phyloP scores from a whole-genome alignment of 2,113 vertebrate genomes.

The Tachycineta bicolor region DNA sequence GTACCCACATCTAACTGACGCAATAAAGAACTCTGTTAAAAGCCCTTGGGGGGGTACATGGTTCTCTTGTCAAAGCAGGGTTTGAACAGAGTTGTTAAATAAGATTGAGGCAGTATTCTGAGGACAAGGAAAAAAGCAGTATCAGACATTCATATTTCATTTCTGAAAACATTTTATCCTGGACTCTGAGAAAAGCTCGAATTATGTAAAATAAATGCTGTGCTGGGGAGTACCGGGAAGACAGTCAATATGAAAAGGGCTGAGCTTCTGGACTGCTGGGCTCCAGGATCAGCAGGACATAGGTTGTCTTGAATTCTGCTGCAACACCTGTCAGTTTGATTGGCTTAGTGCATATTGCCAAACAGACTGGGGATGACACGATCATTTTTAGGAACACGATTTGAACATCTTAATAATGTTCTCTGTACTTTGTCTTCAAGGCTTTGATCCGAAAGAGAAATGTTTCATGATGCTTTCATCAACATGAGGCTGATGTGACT shows the following conservation, averaged over 20 bases:
- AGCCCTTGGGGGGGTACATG: background rate
- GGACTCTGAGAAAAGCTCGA: background rate
- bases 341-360: background rate
- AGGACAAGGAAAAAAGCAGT: background rate
- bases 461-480: background rate
- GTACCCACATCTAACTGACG: background rate
- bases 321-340: background rate
- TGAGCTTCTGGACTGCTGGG: background rate
- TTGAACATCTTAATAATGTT: background rate
- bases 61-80: background rate
- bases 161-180: background rate
- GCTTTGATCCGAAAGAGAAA: background rate
- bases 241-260: background rate
- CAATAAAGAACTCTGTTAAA: background rate
- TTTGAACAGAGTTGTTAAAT: background rate
- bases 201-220: background rate
- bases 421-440: background rate
- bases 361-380: accelerated
- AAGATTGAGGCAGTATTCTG: background rate
- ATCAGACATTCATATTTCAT: background rate
- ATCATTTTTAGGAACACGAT: background rate
- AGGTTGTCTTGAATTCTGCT: background rate
- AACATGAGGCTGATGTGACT: background rate
- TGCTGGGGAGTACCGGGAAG: background rate
- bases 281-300: background rate